Percentiles rank a stretch among this genome's conserved stretches.
Conservation (phyloP, 2,888 invertebrate genomes). For the Pedicia rivosa region DNA sequence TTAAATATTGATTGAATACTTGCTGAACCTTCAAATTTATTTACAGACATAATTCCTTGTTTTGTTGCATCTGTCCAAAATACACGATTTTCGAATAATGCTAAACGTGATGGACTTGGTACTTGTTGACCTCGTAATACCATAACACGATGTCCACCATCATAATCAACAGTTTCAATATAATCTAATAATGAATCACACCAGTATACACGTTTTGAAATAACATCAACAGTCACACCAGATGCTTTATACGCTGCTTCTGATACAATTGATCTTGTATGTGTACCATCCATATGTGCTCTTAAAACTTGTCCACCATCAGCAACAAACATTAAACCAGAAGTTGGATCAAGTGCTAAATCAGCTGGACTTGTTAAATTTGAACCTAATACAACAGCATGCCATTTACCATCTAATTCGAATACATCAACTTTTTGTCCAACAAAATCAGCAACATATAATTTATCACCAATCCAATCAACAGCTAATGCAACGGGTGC, state of each 20-base stretch:
- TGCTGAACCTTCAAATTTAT: slow-evolving; percentile 65
- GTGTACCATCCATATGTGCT: slow-evolving; percentile 90
- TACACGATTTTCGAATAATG: slow-evolving; percentile 71
- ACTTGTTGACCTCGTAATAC: slow-evolving; percentile 70
- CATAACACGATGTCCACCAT: slow-evolving; percentile 65
- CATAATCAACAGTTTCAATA: slow-evolving; percentile 90
- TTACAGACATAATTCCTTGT: slow-evolving; percentile 74
- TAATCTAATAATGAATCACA: slow-evolving; percentile 90
- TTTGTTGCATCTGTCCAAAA: slow-evolving; percentile 89
- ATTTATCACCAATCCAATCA: slow-evolving; percentile 93
- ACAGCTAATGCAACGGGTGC: slow-evolving; percentile 81
- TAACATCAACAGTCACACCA: slow-evolving; percentile 82
- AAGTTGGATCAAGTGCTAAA: slow-evolving; percentile 81
- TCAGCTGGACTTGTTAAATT: slow-evolving; percentile 85
- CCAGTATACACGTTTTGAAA: slow-evolving; percentile 84
- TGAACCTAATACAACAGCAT: slow-evolving; percentile 81
- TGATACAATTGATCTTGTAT: slow-evolving; percentile 65
- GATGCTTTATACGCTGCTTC: slow-evolving; percentile 90
- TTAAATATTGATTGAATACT: slow-evolving; percentile 68
- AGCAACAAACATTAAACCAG: slow-evolving; percentile 76
- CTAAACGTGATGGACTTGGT: slow-evolving; percentile 69
- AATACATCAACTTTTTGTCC: slow-evolving; percentile 92
- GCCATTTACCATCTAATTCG: slow-evolving; percentile 70
- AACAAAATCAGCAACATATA: slow-evolving; percentile 85
- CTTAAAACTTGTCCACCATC: slow-evolving; percentile 70